Conservation (phyloP, 2,113 vertebrate genomes). For the Pangasianodon gigas region DNA sequence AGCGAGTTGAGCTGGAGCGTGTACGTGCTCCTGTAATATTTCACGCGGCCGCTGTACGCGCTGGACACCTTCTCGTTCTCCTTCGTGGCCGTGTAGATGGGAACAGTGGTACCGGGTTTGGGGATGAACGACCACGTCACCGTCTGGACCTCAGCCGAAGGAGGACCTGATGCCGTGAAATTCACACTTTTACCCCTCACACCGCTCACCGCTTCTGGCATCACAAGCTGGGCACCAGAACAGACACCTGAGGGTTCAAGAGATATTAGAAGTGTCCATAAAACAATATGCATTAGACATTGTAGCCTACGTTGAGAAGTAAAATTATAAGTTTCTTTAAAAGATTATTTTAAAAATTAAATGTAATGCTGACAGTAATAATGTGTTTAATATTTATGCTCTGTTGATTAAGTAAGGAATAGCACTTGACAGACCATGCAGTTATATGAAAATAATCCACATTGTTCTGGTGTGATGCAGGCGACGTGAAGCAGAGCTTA, state of each 20-base stretch:
- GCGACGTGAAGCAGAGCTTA: too few relatives aligned
- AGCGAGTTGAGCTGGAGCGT: slow-evolving; percentile 29
- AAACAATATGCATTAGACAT: not conserved
- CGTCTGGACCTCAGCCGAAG: fast-evolving
- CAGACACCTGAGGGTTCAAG: slow-evolving; percentile 28
- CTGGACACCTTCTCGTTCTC: fast-evolving
- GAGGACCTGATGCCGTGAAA: not conserved
- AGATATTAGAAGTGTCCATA: not conserved
- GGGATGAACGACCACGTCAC: slow-evolving; percentile 19
- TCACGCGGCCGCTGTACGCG: not conserved
- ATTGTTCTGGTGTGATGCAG: too few relatives aligned
- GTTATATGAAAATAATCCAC: too few relatives aligned
- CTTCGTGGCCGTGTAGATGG: fast-evolving
- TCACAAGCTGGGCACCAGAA: not conserved
- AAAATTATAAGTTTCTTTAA: not conserved
- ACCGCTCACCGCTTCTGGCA: not conserved
- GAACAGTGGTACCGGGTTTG: fast-evolving
- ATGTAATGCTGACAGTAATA: not conserved
- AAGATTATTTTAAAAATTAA: too few relatives aligned
- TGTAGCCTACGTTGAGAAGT: not conserved
- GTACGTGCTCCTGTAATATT: not conserved
- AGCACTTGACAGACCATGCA: too few relatives aligned
- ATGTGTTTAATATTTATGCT: not conserved
- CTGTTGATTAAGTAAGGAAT: not conserved
- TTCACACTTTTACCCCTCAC: slow-evolving; percentile 47